Percentiles rank a stretch among this genome's conserved stretches.
Evolutionary conservation across 2,113 vertebrate genomes (phyloP).

Genomic region (Gambusia affinis): DNA sequence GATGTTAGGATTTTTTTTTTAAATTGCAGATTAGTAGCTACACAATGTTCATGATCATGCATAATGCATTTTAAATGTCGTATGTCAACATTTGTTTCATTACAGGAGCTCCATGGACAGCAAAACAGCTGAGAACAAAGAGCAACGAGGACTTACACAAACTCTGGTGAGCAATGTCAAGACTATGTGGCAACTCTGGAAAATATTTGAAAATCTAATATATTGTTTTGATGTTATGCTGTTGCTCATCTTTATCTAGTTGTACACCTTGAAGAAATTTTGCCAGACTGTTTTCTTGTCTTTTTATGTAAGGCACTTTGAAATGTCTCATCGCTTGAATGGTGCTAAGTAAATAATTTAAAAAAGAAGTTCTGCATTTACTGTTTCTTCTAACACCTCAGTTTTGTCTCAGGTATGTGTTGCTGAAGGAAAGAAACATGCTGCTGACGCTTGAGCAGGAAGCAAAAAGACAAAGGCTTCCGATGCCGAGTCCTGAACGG

Average conservation of each 20-base stretch:
- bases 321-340: no score
- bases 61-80: background rate
- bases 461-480: constrained; percentile 83
- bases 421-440: constrained; percentile 97
- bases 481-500: constrained; percentile 94
- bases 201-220: background rate
- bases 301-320: no score
- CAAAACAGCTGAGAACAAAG: constrained; percentile 89
- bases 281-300: no score
- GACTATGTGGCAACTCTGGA: background rate
- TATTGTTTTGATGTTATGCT: background rate
- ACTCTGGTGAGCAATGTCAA: constrained; percentile 84
- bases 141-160: constrained; percentile 96
- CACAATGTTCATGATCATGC: background rate
- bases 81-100: background rate
- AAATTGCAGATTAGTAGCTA: background rate
- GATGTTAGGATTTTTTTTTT: background rate
- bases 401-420: constrained; percentile 87
- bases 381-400: background rate
- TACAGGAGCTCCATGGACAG: constrained; percentile 90
- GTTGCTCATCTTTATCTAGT: background rate
- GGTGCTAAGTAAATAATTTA: background rate
- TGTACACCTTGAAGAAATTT: background rate
- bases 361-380: background rate
- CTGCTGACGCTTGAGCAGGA: constrained; percentile 93